Conservation (phyloP, 30 jellyfish, hydroid and myxozoan species). For the Aurelia coerulea region DNA sequence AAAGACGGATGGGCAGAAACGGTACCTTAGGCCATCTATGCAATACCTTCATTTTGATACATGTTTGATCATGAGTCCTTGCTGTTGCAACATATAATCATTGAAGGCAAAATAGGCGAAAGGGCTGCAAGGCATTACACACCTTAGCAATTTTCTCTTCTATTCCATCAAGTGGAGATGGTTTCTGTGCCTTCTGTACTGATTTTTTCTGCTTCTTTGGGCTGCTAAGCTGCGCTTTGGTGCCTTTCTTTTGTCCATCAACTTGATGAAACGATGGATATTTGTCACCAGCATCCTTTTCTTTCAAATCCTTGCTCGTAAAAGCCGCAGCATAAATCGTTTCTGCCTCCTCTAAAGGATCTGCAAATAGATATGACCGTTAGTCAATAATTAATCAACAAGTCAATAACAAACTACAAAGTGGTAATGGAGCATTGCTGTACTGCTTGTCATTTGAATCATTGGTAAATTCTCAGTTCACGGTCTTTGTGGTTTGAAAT, state of each 20-base stretch:
- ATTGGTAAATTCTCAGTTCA: too few relatives aligned
- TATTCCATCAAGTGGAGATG: slow-evolving; percentile 36
- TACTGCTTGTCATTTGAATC: background rate
- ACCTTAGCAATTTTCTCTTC: slow-evolving; percentile 54
- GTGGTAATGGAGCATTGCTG: too few relatives aligned
- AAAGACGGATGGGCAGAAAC: too few relatives aligned
- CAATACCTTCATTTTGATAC: too few relatives aligned
- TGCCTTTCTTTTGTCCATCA: slow-evolving; percentile 39
- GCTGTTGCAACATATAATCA: too few relatives aligned
- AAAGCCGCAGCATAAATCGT: slow-evolving; percentile 77
- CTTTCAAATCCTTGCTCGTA: slow-evolving; percentile 21
- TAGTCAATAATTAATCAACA: too few relatives aligned
- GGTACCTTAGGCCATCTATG: too few relatives aligned
- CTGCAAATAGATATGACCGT: too few relatives aligned
- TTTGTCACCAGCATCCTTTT: slow-evolving; percentile 51
- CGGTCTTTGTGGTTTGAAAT: too few relatives aligned
- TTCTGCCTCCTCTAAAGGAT: slow-evolving; percentile 77
- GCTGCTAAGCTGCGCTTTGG: slow-evolving; percentile 5
- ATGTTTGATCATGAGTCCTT: too few relatives aligned
- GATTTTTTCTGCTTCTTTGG: slow-evolving; percentile 62
- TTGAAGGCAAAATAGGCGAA: too few relatives aligned
- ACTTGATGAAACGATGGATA: slow-evolving; percentile 72
- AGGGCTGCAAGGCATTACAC: background rate
- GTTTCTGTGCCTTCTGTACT: slow-evolving; percentile 44
- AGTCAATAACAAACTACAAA: background rate